These are phyloP conservation scores for Distichodus sexfasciatus DNA, from an alignment of 2,797 vertebrate species.

Conservation along the genomic window DNA sequence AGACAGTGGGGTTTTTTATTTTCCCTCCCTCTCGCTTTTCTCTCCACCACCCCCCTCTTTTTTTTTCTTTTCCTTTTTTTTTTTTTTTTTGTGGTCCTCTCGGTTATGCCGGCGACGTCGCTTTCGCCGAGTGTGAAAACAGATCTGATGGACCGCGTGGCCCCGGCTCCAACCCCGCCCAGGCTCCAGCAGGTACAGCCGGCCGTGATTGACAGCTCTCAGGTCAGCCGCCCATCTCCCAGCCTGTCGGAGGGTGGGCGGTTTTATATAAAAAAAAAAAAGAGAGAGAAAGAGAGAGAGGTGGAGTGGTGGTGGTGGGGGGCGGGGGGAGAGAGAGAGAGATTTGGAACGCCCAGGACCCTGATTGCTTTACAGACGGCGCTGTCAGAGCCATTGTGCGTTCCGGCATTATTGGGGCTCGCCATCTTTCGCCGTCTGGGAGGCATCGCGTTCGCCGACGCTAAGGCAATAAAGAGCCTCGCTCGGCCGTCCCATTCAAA, in stretches of 20 bases:
- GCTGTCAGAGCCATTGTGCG: constrained; percentile 80
- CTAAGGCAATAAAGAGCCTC: constrained; percentile 73
- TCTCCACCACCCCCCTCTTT: constrained; percentile 61
- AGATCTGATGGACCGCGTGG: constrained; percentile 77
- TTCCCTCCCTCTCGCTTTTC: too few relatives aligned
- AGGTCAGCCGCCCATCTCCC: constrained; percentile 79
- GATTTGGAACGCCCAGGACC: constrained; percentile 79
- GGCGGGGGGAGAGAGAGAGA: constrained; percentile 39
- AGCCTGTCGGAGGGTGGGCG: constrained; percentile 76
- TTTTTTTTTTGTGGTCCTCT: constrained; percentile 56
- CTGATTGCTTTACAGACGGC: constrained; percentile 79
- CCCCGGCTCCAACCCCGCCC: constrained; percentile 71
- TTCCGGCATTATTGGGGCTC: constrained; percentile 76
- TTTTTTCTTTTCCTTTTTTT: constrained; percentile 16
- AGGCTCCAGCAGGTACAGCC: constrained; percentile 75
- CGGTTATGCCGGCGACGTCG: constrained; percentile 73
- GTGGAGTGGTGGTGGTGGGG: too few relatives aligned
- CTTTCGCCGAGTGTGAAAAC: constrained; percentile 78
- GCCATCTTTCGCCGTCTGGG: constrained; percentile 76
- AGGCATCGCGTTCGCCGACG: constrained; percentile 71
- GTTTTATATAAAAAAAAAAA: too few relatives aligned
- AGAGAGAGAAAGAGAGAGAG: neutral
- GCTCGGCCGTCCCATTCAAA: constrained; percentile 68
- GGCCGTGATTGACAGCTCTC: constrained; percentile 78
- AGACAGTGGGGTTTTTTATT: constrained; percentile 63